Evolutionary conservation across 2,797 vertebrate genomes (phyloP), one percentile per base, ranked within the genome.

Genomic region (Tauraco hartlaubi): DNA sequence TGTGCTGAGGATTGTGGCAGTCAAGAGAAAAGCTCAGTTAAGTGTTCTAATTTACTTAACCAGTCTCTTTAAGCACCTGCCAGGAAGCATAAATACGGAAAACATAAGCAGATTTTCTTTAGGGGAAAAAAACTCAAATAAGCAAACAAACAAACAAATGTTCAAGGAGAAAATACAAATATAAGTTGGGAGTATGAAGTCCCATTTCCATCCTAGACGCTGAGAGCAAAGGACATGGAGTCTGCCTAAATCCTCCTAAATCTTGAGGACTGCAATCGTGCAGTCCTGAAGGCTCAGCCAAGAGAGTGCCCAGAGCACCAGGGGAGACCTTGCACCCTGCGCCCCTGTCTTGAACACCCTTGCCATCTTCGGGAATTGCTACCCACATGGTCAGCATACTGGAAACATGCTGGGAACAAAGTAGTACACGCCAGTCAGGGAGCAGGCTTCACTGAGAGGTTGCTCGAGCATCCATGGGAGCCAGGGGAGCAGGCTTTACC

Each of bases 31-130:
- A 77, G 37, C 56, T 80, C 62, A 22, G 44, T 64, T 83, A 44
- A 73, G 44, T 71, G 82, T 58, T 85, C 44, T 46, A 77, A 92
- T 90, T 94, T 90, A 81, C 58, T 59, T 76, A 80, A 69, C 66
- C 58, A 75, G 31, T 63, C 37, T 90, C 83, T 75, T 54, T 54
- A 80, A 78, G 46, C 54, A 85, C 37, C 72, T 94, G 62, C n/a
- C 49, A 95, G 51, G 58, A 91, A 83, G 35, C 41, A 71, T 58
- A 80, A 85, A 74, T 75, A 49, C 4, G 64, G 61, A 92, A 94
- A 88, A 91, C 19, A 56, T 10, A 75, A 64, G 54, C 21, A 51
- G 15, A 25, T 83, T 80, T 93, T 74, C 21, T 55, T 61, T 25
- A 12, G 12, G 51, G 3, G 55, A 3, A 6, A 15, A 41, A 21